These are phyloP conservation scores for Antigone vipio DNA, from an alignment of 2,113 vertebrate genomes.

Conservation along the genomic window DNA sequence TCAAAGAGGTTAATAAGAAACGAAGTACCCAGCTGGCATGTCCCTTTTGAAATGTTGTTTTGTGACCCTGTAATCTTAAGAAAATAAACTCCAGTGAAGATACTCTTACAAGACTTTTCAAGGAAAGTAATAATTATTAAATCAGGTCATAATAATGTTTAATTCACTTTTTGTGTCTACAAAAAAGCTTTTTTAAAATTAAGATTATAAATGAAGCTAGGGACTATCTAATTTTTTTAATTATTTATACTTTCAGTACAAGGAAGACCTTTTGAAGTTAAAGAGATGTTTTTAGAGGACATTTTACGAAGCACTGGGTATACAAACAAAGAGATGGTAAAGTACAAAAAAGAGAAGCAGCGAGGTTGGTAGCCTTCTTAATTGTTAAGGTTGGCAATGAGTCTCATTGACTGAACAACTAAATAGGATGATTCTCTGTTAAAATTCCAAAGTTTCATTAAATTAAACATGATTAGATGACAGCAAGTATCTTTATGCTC, in stretches of 20 bases:
- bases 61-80: background rate
- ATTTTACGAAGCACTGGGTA: conserved; percentile 87
- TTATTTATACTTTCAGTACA: conserved; percentile 77
- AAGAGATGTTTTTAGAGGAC: conserved; percentile 92
- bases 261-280: conserved; percentile 91
- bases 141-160: background rate
- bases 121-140: background rate
- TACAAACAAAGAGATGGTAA: conserved; percentile 82
- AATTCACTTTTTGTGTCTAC: background rate
- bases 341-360: conserved; percentile 86
- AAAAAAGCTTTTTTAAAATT: background rate
- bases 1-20: background rate
- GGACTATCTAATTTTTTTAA: background rate
- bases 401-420: background rate
- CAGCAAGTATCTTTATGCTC: background rate
- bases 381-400: background rate
- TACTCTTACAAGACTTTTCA: background rate
- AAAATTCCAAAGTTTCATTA: background rate
- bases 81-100: background rate
- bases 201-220: background rate
- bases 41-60: background rate
- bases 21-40: background rate
- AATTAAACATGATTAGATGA: background rate
- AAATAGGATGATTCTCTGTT: background rate
- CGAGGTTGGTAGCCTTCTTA: conserved; percentile 75